Evolutionary conservation across 2,888 invertebrate genomes (phyloP), one percentile per base, ranked within the genome.

Genomic region (Protophormia terraenovae): DNA sequence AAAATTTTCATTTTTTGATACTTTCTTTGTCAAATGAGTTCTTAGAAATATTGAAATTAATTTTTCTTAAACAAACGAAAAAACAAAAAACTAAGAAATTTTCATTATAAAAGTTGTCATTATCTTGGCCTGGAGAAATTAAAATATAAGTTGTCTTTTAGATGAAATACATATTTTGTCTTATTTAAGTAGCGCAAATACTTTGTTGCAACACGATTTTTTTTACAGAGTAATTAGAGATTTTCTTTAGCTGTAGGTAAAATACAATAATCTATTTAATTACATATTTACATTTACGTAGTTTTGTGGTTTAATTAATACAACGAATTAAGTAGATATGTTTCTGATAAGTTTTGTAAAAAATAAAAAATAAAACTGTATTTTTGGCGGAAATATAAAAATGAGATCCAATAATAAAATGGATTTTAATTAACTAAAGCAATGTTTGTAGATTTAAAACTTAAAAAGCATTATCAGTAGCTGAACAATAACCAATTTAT

Each of bases 31-130:
- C 27, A 41, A 62, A 78, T 32, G 12, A 35, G 35, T 76, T 62
- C 4, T 50, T n/a, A 66, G 35, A 77, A 72, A 72, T 50, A 62
- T 80, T 76, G 73, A 69, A 85, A 85, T 82, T 85, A 79, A 85
- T 75, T 82, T 85, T 75, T 71, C 73, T 82, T 78, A 29, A 71
- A 72, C 38, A 47, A 62, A 32, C 16, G 55, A n/a, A 19, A 47
- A 2, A 0, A 4, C 3, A 12, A 50, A 22, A 47, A 55, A 53
- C 7, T 27, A 41, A 12, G n/a, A 50, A 67, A 29, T 67, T 64
- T 78, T 82, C 78, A 79, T 85, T 82, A 85, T 58, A 64, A 73
- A 78, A 75, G 55, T 75, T 85, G 78, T 79, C 78, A 64, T 85
- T 82, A 82, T 66, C 69, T 71, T 82, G 75, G 82, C 73, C 82